Base-by-base conservation (phyloP, 2,797 vertebrate genomes). In the Crocidura indochinensis region DNA sequence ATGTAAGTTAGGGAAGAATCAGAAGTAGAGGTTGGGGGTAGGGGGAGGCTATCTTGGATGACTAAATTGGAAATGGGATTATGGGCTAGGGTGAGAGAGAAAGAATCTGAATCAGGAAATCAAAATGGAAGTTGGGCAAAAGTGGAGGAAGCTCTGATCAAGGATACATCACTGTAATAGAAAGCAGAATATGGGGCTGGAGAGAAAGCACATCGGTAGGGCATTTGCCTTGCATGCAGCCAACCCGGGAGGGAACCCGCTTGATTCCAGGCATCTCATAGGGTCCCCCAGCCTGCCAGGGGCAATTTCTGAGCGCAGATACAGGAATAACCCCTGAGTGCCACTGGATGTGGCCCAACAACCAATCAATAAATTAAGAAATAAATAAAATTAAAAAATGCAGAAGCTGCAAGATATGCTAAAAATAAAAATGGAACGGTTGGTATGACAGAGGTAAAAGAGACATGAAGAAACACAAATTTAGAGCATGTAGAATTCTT, bases 31-130 rank as follows among this genome's bases (percentile, higher is more conserved):
- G 53, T 29, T 6, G 83, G 29, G 8, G 26, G 44, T n/a, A n/a
- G 78, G 65, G 56, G 15, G 53, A 38, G 15, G 68, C 14, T 15
- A 11, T 72, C 7, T 46, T 20, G n/a, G 60, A 7, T 49, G 38
- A 46, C 2, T 26, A 14, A 22, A 24, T 86, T 49, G 80, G 47
- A 75, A 88, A 17, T 8, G 8, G 12, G 15, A 24, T 29, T 65
- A 2, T 29, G n/a, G 8, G 31, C 49, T 74, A 31, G 26, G 49
- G 74, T 47, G 56, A 71, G n/a, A 15, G 53, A 71, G 49, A 20
- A 60, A 38, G 79, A 80, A 26, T 27, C 31, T 77, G 91, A 93
- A 49, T 85, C 91, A 91, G 84, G 87, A 93, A 71, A 20, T 31
- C 53, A n/a, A 68, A 60, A 47, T 27, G 46, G 91, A 91, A 94